A percentile compares a stretch with the other conserved stretches of the same genome.
These are phyloP conservation scores for Peucedramus taeniatus DNA, from an alignment of 2,113 vertebrate species.

Conservation along the genomic window DNA sequence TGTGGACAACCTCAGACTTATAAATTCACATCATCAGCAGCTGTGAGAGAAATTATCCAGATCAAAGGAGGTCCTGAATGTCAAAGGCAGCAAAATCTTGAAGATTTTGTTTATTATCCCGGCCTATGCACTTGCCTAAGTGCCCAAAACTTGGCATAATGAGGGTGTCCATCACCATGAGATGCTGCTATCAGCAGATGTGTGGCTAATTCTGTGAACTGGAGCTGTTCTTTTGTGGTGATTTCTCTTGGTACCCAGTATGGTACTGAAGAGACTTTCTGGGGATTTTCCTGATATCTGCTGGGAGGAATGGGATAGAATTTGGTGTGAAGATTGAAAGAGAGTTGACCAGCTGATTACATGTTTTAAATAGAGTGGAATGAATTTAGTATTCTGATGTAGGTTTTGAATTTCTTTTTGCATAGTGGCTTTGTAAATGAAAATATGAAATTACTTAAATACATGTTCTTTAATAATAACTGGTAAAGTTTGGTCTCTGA, in stretches of 20 bases:
- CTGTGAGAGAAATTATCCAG: neutral
- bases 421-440: neutral
- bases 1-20: fast-evolving
- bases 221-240: neutral
- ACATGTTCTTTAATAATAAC: neutral
- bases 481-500: neutral
- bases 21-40: neutral
- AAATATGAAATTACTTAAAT: neutral
- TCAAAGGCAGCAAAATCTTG: neutral
- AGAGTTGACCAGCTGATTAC: neutral
- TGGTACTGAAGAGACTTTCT: neutral
- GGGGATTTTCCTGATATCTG: neutral
- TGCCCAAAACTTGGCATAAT: neutral
- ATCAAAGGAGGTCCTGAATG: neutral
- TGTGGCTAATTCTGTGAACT: neutral
- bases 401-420: neutral
- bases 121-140: neutral
- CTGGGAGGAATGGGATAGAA: neutral
- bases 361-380: neutral
- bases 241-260: neutral
- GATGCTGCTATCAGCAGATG: neutral
- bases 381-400: neutral
- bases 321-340: neutral
- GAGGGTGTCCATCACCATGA: neutral
- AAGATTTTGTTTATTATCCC: neutral